Conservation (phyloP, 2,888 invertebrate species). For the Luffia ferchaultella region DNA sequence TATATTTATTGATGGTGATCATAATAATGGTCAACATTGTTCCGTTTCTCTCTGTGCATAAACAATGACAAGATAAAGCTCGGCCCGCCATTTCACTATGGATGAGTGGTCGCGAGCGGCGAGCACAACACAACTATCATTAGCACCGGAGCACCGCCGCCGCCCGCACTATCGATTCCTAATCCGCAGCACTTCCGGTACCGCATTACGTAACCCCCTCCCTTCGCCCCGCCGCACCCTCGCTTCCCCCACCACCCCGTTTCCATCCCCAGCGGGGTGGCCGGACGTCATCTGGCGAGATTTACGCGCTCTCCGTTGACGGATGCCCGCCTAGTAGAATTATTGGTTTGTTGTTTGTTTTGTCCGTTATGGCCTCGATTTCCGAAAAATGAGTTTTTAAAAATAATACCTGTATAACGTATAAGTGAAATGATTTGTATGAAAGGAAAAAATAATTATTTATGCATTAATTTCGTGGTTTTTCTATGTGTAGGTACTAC, state of each 20-base stretch:
- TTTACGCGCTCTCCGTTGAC: constrained; percentile 32
- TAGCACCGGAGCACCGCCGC: constrained; percentile 21
- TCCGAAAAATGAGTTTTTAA: too few relatives aligned
- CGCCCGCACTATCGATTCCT: constrained; percentile 64
- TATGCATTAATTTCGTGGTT: too few relatives aligned
- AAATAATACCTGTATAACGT: too few relatives aligned
- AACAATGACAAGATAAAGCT: too few relatives aligned
- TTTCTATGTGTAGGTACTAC: too few relatives aligned
- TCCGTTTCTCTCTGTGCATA: too few relatives aligned
- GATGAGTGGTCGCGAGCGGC: background rate
- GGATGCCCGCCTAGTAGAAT: constrained; percentile 31
- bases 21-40: too few relatives aligned
- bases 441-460: too few relatives aligned
- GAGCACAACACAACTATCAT: constrained; percentile 55
- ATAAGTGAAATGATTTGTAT: too few relatives aligned
- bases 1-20: too few relatives aligned
- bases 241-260: constrained; percentile 40
- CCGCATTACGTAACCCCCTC: constrained; percentile 45
- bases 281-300: constrained; percentile 49
- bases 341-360: background rate
- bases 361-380: background rate
- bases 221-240: constrained; percentile 21
- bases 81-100: too few relatives aligned
- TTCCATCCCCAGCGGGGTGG: constrained; percentile 21
- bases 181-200: constrained; percentile 62